A percentile compares a stretch with the other conserved stretches of the same genome.
phyloP scores from a whole-genome alignment of 1,140 invertebrate genomes.

The Nautilus pompilius region DNA sequence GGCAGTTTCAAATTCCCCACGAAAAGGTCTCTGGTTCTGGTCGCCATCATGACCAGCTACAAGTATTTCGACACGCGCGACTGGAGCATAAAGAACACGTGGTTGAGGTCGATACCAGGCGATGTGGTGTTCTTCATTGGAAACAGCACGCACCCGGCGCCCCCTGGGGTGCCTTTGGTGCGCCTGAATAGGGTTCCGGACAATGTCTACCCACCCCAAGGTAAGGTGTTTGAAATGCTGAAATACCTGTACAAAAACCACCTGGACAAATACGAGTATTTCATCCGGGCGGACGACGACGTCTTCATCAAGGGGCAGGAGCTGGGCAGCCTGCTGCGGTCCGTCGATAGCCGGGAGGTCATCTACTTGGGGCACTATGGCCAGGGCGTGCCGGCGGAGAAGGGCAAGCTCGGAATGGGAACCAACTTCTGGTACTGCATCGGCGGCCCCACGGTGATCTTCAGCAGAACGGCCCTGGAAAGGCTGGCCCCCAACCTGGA shows the following conservation, averaged over 20 bases:
- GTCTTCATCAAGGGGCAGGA: conserved; percentile 85
- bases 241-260: conserved; percentile 95
- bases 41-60: conserved; percentile 92
- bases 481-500: conserved; percentile 61
- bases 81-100: conserved; percentile 82
- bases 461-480: conserved; percentile 53
- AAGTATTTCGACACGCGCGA: conserved; percentile 81
- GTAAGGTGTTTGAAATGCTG: conserved; percentile 96
- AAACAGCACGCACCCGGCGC: conserved; percentile 41
- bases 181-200: conserved; percentile 74
- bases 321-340: conserved; percentile 76
- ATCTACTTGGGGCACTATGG: conserved; percentile 69
- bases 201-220: conserved; percentile 96
- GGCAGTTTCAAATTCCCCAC: neutral
- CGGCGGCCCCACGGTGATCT: conserved; percentile 91
- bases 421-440: neutral
- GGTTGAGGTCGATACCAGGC: conserved; percentile 81
- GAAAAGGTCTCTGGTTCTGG: conserved; percentile 54
- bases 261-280: conserved; percentile 88
- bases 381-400: conserved; percentile 69
- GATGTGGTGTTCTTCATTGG: conserved; percentile 77
- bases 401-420: neutral
- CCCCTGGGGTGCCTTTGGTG: conserved; percentile 64
- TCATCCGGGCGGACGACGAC: conserved; percentile 94
- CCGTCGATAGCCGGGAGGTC: conserved; percentile 79